Percentiles rank a stretch among this genome's conserved stretches.
phyloP scores from a whole-genome alignment of 2,888 invertebrate species.

The Camponotus fellah region DNA sequence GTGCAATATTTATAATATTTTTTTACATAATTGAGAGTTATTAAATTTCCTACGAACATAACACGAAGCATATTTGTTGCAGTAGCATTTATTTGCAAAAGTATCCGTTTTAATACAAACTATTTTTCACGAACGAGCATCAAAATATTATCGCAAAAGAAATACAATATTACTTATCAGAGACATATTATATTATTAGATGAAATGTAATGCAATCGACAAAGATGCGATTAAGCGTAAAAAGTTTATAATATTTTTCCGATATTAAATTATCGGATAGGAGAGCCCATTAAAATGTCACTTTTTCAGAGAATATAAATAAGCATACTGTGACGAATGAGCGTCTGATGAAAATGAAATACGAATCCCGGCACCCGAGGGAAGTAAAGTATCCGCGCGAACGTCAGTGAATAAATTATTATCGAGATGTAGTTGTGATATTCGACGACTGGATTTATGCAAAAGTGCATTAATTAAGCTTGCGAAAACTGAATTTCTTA shows the following conservation, averaged over 20 bases:
- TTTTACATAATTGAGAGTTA: not conserved
- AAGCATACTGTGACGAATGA: slow-evolving; percentile 59
- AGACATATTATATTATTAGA: not conserved
- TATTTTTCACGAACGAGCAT: not conserved
- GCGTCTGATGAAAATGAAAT: slow-evolving; percentile 66
- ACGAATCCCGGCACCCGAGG: slow-evolving; percentile 38
- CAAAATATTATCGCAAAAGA: slow-evolving; percentile 31
- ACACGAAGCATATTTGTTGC: not conserved
- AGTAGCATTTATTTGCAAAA: slow-evolving; percentile 10
- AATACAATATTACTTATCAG: not conserved
- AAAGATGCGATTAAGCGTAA: slow-evolving; percentile 20
- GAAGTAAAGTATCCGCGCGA: slow-evolving; percentile 41
- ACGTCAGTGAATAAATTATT: slow-evolving; percentile 71
- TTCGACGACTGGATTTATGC: slow-evolving; percentile 62
- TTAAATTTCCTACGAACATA: not conserved
- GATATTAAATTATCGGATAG: slow-evolving; percentile 36
- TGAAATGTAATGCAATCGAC: slow-evolving; percentile 29
- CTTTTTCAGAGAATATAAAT: slow-evolving; percentile 69
- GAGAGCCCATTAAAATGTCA: slow-evolving; percentile 64
- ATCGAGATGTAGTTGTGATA: slow-evolving; percentile 60
- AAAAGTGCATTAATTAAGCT: slow-evolving; percentile 76
- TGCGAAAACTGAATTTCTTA: slow-evolving; percentile 68
- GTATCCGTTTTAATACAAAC: not conserved
- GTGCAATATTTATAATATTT: not conserved
- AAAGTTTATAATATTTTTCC: slow-evolving; percentile 41